Evolutionary conservation across 2,888 invertebrate species (phyloP).

Genomic region (Bellardia bayeri): DNA sequence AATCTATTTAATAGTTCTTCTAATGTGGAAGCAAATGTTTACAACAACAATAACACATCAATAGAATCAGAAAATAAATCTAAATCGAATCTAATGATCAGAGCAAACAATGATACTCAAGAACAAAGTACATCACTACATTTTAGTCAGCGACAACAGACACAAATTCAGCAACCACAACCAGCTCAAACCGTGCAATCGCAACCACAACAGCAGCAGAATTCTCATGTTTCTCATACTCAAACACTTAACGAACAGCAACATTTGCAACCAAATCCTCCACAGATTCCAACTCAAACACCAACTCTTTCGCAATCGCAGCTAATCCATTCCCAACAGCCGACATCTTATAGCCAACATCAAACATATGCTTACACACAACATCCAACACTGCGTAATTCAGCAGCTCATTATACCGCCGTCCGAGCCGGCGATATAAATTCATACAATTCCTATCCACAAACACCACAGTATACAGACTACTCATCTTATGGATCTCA

Average conservation of each 20-base stretch:
- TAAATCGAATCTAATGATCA: conserved; percentile 45
- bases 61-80: conserved; percentile 53
- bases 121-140: conserved; percentile 33
- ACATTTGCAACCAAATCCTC: conserved; percentile 48
- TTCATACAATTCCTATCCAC: conserved; percentile 61
- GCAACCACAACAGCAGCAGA: conserved; percentile 37
- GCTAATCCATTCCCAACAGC: conserved; percentile 66
- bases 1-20: conserved; percentile 58
- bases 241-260: conserved; percentile 58
- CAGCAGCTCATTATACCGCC: conserved; percentile 51
- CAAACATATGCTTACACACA: conserved; percentile 54
- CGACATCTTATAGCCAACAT: conserved; percentile 59
- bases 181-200: conserved; percentile 25
- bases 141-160: conserved; percentile 46
- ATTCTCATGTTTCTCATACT: conserved; percentile 46
- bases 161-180: conserved; percentile 53
- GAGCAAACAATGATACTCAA: conserved; percentile 57
- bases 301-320: conserved; percentile 48
- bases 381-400: conserved; percentile 60
- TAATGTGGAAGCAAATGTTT: conserved; percentile 40
- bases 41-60: conserved; percentile 17
- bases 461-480: conserved; percentile 66
- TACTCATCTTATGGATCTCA: conserved; percentile 70
- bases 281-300: conserved; percentile 39
- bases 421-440: conserved; percentile 53